These are phyloP conservation scores for Protophormia terraenovae DNA, from an alignment of 2,888 invertebrate genomes.

Conservation along the genomic window DNA sequence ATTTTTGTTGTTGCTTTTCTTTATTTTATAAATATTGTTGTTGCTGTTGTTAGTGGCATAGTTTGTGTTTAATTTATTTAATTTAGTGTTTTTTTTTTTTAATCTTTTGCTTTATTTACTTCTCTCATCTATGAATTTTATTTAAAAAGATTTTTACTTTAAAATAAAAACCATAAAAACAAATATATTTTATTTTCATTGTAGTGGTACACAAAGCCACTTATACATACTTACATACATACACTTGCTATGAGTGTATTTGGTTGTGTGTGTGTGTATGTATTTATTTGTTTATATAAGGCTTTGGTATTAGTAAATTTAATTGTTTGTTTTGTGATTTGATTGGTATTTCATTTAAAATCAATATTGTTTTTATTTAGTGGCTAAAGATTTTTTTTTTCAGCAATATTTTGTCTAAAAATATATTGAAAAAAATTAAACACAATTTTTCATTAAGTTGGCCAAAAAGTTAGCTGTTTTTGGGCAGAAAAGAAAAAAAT, in stretches of 20 bases:
- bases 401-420: neutral
- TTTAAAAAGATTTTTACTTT: slow-evolving; percentile 33
- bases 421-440: neutral
- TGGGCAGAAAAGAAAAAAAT: no score
- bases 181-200: slow-evolving; percentile 31
- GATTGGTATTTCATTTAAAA: slow-evolving; percentile 68
- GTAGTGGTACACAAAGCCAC: slow-evolving; percentile 20
- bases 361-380: slow-evolving; percentile 67
- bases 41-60: neutral
- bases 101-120: slow-evolving; percentile 9
- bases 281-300: neutral
- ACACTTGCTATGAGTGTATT: neutral
- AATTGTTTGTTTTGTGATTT: slow-evolving; percentile 66
- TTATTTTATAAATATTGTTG: neutral
- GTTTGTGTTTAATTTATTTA: slow-evolving; percentile 32
- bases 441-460: no score
- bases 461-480: no score
- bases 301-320: slow-evolving; percentile 57
- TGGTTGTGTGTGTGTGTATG: neutral
- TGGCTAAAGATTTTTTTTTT: slow-evolving; percentile 16
- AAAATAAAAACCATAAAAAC: neutral
- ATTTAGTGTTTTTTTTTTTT: slow-evolving; percentile 27
- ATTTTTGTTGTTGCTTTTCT: neutral
- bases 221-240: neutral
- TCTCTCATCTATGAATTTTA: neutral